phyloP scores from a whole-genome alignment of 2,797 vertebrate species.

The Parauchenoglanis punctatus region DNA sequence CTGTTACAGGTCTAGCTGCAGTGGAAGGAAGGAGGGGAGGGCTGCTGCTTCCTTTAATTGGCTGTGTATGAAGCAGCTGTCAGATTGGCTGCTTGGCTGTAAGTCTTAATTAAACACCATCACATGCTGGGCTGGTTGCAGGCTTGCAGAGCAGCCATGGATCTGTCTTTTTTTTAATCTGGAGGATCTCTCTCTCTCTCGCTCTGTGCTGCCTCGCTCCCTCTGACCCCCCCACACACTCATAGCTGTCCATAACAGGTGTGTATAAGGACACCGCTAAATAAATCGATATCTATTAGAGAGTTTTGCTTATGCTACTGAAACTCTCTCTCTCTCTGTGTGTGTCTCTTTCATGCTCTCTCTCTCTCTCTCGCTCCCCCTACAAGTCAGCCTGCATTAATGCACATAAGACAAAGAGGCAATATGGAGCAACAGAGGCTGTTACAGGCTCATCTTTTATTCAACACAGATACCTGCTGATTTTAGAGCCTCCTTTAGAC shows the following conservation, averaged over 20 bases:
- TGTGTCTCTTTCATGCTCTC: not conserved
- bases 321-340: constrained; percentile 13
- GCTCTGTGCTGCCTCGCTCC: not conserved
- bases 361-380: constrained; percentile 8
- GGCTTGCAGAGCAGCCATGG: not conserved
- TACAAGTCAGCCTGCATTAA: constrained; percentile 31
- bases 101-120: constrained; percentile 61
- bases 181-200: constrained; percentile 31
- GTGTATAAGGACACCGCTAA: not conserved
- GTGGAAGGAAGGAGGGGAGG: constrained; percentile 34
- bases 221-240: not conserved
- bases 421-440: constrained; percentile 38
- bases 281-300: not conserved
- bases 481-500: constrained; percentile 47
- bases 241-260: constrained; percentile 2
- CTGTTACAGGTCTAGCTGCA: constrained; percentile 46
- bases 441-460: constrained; percentile 58
- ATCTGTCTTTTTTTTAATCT: constrained; percentile 39
- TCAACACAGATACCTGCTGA: constrained; percentile 53
- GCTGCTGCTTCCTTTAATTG: constrained; percentile 50
- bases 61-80: constrained; percentile 58
- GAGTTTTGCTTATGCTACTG: constrained; percentile 43
- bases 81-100: constrained; percentile 46
- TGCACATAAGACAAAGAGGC: constrained; percentile 42
- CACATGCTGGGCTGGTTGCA: constrained; percentile 51